Conservation (phyloP, 2,888 invertebrate genomes). For the Tetragonula carbonaria region DNA sequence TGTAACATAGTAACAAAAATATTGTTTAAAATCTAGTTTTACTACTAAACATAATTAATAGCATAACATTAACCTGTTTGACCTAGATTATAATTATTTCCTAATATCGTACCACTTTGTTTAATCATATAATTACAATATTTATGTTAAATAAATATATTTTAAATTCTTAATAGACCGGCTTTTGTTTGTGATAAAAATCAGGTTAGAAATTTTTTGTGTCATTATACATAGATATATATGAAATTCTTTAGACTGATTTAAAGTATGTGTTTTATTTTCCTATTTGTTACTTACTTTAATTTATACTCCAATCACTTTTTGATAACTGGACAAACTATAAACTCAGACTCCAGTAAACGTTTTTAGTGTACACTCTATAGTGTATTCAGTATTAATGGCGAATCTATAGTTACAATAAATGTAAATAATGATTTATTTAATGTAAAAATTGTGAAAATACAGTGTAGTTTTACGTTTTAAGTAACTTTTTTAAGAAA, state of each 20-base stretch:
- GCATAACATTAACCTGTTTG: neutral
- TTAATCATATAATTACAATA: neutral
- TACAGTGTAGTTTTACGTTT: conserved; percentile 19
- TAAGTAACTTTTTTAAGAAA: conserved; percentile 19
- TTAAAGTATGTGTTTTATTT: neutral
- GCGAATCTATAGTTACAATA: neutral
- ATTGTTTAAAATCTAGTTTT: neutral
- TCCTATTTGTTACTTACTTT: conserved; percentile 8
- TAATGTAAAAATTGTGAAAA: conserved; percentile 27
- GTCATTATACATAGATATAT: neutral
- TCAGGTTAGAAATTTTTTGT: neutral
- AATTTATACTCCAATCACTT: conserved; percentile 16
- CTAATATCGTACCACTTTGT: neutral
- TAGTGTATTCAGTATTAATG: conserved; percentile 1
- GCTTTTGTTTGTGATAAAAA: conserved; percentile 1
- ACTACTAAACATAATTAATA: neutral
- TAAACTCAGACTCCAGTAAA: neutral
- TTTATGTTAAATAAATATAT: neutral
- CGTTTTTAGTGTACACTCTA: neutral
- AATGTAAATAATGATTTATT: conserved; percentile 58
- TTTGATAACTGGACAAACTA: neutral
- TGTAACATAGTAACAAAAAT: conserved; percentile 6
- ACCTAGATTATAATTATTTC: neutral
- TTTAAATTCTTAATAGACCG: neutral
- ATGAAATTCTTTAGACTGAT: neutral